Conservation (phyloP, 2,888 invertebrate species). For the Mantis religiosa region DNA sequence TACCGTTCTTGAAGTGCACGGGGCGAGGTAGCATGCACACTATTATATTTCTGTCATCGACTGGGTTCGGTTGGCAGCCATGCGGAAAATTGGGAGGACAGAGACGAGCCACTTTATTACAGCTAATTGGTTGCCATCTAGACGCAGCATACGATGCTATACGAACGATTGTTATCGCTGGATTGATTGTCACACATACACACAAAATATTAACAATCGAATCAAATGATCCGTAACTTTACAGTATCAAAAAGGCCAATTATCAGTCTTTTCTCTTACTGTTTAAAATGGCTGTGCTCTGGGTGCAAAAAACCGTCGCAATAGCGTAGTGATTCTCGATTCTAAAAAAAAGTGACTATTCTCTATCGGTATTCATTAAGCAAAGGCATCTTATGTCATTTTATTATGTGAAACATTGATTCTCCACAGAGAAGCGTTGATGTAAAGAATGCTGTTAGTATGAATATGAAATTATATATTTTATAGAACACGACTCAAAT, state of each 20-base stretch:
- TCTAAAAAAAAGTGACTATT: no score
- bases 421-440: no score
- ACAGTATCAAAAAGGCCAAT: not conserved
- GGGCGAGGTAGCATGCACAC: not conserved
- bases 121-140: not conserved
- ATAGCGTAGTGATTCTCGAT: no score
- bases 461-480: no score
- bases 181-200: not conserved
- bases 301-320: no score
- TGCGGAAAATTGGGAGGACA: not conserved
- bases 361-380: no score
- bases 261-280: not conserved
- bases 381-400: no score
- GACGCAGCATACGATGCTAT: not conserved
- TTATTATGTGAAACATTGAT: no score
- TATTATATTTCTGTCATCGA: not conserved
- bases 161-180: not conserved
- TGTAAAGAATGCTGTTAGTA: no score
- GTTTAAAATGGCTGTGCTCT: not conserved
- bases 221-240: not conserved
- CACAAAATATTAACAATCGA: not conserved
- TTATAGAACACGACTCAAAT: no score
- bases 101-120: not conserved
- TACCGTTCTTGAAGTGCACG: not conserved
- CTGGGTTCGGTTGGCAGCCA: not conserved